Percentiles rank a stretch among this genome's conserved stretches.
These are phyloP conservation scores for Acromyrmex charruanus DNA, from an alignment of 1,140 invertebrate genomes.

Conservation along the genomic window DNA sequence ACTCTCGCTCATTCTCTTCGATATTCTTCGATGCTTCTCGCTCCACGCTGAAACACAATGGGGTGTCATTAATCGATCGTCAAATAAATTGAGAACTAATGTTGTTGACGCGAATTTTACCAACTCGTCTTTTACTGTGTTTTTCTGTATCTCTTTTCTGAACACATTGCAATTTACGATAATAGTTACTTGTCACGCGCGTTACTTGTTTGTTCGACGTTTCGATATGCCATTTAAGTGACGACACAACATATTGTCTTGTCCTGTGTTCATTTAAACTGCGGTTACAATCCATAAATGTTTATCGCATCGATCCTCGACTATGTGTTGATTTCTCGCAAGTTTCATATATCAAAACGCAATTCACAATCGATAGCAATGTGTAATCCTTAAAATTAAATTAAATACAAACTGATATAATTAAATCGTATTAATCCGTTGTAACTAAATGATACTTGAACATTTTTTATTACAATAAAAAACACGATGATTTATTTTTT, in stretches of 20 bases:
- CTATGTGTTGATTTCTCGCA: background rate
- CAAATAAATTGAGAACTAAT: slow-evolving; percentile 2
- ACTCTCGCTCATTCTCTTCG: slow-evolving; percentile 83
- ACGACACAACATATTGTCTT: background rate
- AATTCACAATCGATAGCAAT: background rate
- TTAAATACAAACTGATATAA: background rate
- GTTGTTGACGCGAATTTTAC: background rate
- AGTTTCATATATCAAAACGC: background rate
- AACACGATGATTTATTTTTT: too few species aligned
- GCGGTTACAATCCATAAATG: slow-evolving; percentile 5
- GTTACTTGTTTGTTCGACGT: background rate
- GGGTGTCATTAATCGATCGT: background rate
- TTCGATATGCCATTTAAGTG: slow-evolving; percentile 6
- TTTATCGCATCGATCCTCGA: background rate
- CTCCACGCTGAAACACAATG: slow-evolving; percentile 80
- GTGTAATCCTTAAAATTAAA: background rate
- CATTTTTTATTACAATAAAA: background rate
- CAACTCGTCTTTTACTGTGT: background rate
- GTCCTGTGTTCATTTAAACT: background rate
- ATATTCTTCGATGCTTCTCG: slow-evolving; percentile 84
- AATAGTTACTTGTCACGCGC: background rate
- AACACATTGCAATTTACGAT: background rate
- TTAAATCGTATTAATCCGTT: background rate
- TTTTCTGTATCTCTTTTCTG: background rate
- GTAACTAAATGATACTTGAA: slow-evolving; percentile 2